Base-by-base conservation (phyloP, 1,140 invertebrate genomes). In the Drosophila orena region DNA sequence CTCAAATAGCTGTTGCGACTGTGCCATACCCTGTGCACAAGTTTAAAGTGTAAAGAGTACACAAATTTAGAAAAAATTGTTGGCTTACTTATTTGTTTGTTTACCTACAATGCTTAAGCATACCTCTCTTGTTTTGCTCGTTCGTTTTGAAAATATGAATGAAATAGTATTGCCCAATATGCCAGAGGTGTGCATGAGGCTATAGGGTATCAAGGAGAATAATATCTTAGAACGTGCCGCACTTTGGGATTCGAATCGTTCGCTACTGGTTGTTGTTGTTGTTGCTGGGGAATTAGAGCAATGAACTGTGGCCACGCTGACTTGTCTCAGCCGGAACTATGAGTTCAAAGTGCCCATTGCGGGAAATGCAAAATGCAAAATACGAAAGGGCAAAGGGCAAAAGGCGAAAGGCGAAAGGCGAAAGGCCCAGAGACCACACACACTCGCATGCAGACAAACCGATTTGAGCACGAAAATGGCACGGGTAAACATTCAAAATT, bases 341-440 rank as follows among this genome's bases (percentile, higher is more conserved):
- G 79, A 83, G 83, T 83, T 86, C 83, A 78, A 83, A 86, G 83
- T 89, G 83, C 84, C 83, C 83, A 79, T 89, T 86, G 57, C 43
- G 72, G 59, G 46, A 79, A 79, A 59, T 60, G 71, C 50, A 70
- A 60, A 58, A 15, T 24, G 64, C 30, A 10, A 30, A 10, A 8
- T 44, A 30, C 46, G 20, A 27, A 8, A 30, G n/a, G n/a, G n/a
- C n/a, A n/a, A n/a, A n/a, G n/a, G 50, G 11, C 10, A n/a, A 35
- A 56, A 46, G 40, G 34, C 52, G 8, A 30, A 34, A 30, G 50
- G 11, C 10, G n/a, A 35, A 56, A 46, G 43, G 34, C 53, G 3
- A 30, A 38, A 38, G 37, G 37, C 47, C 43, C n/a, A 38, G 15
- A 43, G n/a, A 46, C 66, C 55, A 53, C 44, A 44, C 44, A 44